phyloP scores from a whole-genome alignment of 2,888 invertebrate species.

The Schizotus pectinicornis region DNA sequence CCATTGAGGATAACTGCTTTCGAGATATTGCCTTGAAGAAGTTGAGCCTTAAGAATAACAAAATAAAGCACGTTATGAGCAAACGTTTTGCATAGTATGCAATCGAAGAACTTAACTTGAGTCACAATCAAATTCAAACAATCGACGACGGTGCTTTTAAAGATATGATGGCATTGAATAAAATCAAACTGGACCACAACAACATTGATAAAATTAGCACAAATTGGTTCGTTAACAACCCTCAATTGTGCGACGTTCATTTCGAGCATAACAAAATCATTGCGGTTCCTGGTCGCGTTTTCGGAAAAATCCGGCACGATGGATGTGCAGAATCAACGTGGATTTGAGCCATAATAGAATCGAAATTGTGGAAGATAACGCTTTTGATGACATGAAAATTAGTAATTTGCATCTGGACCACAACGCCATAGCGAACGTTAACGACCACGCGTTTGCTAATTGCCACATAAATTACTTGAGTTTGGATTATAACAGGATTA shows the following conservation, averaged over 20 bases:
- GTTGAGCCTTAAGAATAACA: conserved; percentile 9
- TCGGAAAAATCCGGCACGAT: not conserved
- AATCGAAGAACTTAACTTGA: conserved; percentile 16
- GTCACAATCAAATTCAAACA: conserved; percentile 3
- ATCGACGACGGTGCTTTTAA: conserved; percentile 3
- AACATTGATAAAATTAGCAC: not conserved
- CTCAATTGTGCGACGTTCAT: not conserved
- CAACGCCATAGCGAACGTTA: not conserved
- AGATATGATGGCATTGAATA: not conserved
- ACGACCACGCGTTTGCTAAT: not conserved
- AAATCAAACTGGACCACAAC: conserved; percentile 5
- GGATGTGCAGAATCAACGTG: not conserved
- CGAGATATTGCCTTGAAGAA: not conserved
- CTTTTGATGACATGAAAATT: not conserved
- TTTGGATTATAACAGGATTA: conserved; percentile 1
- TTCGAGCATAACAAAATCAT: conserved; percentile 2
- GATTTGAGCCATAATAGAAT: conserved; percentile 9
- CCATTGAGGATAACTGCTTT: conserved; percentile 1
- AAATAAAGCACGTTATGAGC: not conserved
- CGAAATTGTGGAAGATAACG: conserved; percentile 8
- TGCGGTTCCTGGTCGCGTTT: not conserved
- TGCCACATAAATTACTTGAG: conserved; percentile 2
- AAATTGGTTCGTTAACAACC: conserved; percentile 1
- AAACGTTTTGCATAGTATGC: not conserved
- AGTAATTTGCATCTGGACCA: conserved; percentile 13